These are phyloP conservation scores for Pseudococcus longispinus DNA, from an alignment of 2,888 invertebrate genomes.

Conservation along the genomic window DNA sequence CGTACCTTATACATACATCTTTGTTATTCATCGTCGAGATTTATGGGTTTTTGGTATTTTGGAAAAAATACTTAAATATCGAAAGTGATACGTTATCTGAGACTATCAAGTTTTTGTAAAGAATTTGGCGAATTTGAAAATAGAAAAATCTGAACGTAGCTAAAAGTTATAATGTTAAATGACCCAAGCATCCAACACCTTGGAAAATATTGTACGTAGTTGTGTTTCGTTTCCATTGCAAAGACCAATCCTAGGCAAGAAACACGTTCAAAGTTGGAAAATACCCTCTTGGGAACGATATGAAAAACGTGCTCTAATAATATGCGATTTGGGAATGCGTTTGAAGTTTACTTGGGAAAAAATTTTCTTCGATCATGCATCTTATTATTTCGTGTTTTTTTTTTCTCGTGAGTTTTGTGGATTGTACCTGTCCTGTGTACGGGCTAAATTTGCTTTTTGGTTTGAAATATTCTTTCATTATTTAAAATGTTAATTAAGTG, in stretches of 20 bases:
- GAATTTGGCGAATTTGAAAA: not conserved
- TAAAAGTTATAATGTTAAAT: not conserved
- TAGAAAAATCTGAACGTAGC: not conserved
- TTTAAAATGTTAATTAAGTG: too few species aligned
- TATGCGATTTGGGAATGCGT: slow-evolving; percentile 2
- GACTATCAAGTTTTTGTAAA: not conserved
- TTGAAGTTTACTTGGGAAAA: not conserved
- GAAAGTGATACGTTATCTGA: not conserved
- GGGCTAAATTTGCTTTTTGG: too few species aligned
- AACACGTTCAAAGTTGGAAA: slow-evolving; percentile 29
- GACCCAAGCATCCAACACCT: not conserved
- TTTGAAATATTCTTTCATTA: too few species aligned
- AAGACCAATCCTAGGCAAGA: not conserved
- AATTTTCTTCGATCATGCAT: not conserved
- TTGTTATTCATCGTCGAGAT: not conserved
- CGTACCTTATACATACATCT: not conserved
- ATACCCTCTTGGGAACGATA: slow-evolving; percentile 19
- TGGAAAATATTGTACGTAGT: not conserved
- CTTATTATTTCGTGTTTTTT: not conserved
- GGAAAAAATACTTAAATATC: not conserved
- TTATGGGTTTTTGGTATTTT: not conserved
- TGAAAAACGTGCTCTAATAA: slow-evolving; percentile 29
- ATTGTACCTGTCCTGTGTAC: not conserved
- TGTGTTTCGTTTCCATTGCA: not conserved
- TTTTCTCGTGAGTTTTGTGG: not conserved